Conservation (phyloP, 2,797 vertebrate genomes). For the Diceros bicornis region DNA sequence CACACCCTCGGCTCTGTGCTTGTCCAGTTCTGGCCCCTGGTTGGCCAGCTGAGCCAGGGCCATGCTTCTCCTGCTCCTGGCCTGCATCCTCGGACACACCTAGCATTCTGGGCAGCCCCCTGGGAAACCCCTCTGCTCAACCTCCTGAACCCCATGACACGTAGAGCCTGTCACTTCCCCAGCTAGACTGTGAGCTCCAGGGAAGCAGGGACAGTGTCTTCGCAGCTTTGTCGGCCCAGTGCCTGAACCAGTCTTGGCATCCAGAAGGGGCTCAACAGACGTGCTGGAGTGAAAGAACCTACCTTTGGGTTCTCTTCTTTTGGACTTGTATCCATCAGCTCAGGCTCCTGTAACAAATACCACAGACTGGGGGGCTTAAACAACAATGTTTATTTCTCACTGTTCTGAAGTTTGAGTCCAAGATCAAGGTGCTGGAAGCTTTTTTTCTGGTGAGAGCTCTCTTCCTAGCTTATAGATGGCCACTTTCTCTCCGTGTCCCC, state of each 20-base stretch:
- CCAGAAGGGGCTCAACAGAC: background rate
- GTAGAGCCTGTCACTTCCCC: background rate
- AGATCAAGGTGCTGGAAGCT: no score
- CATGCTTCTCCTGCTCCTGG: background rate
- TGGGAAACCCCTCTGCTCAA: fast-evolving
- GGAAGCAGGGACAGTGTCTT: background rate
- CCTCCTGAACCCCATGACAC: background rate
- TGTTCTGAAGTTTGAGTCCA: no score
- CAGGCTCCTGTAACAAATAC: no score
- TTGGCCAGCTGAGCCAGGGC: background rate
- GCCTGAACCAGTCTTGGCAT: no score
- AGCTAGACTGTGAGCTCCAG: background rate
- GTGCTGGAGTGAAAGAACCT: background rate
- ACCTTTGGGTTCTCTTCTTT: background rate
- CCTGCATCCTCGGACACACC: background rate
- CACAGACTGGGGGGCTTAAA: no score
- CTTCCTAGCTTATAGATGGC: no score
- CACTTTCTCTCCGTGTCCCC: no score
- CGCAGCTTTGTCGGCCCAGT: background rate
- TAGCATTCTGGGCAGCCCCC: background rate
- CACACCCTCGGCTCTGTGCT: background rate
- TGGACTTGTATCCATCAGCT: no score
- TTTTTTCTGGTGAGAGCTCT: no score
- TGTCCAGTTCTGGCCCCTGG: background rate
- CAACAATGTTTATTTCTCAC: no score